A percentile compares a stretch with the other conserved stretches of the same genome.
These are phyloP conservation scores for Aphidius ervi DNA, from an alignment of 1,140 invertebrate species.

Conservation along the genomic window DNA sequence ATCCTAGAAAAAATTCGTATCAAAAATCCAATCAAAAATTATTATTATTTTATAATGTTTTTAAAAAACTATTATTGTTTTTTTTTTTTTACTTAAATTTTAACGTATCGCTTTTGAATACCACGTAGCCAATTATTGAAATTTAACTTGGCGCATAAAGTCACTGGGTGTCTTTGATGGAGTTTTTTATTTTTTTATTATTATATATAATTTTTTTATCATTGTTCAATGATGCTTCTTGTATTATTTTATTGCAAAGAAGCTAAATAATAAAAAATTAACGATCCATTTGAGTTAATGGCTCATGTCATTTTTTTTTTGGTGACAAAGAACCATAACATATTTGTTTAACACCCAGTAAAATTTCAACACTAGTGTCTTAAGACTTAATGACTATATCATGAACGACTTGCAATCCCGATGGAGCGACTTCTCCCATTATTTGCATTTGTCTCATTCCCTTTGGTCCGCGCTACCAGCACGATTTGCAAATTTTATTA, in stretches of 20 bases:
- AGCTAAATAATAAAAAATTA: too few relatives aligned
- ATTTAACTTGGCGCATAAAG: constrained; percentile 16
- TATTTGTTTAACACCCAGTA: too few relatives aligned
- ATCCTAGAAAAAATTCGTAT: constrained; percentile 25
- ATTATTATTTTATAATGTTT: neutral
- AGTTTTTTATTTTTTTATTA: too few relatives aligned
- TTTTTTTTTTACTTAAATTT: constrained; percentile 34
- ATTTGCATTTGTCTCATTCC: constrained; percentile 10
- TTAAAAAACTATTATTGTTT: constrained; percentile 2
- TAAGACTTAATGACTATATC: constrained; percentile 35
- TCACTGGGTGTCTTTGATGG: too few relatives aligned
- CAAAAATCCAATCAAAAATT: constrained; percentile 24
- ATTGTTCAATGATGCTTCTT: too few relatives aligned
- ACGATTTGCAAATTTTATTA: constrained; percentile 34
- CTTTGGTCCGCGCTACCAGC: constrained; percentile 50
- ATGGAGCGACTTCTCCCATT: constrained; percentile 37
- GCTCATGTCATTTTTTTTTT: too few relatives aligned
- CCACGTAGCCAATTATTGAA: constrained; percentile 43
- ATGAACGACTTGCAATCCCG: constrained; percentile 37
- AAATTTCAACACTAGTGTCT: constrained; percentile 12
- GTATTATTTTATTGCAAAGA: too few relatives aligned
- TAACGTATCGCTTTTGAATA: constrained; percentile 48
- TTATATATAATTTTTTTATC: too few relatives aligned
- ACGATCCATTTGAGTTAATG: too few relatives aligned
- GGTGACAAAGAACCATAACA: too few relatives aligned